Conservation (phyloP, 2,113 vertebrate species). For the Baryphthengus martii region DNA sequence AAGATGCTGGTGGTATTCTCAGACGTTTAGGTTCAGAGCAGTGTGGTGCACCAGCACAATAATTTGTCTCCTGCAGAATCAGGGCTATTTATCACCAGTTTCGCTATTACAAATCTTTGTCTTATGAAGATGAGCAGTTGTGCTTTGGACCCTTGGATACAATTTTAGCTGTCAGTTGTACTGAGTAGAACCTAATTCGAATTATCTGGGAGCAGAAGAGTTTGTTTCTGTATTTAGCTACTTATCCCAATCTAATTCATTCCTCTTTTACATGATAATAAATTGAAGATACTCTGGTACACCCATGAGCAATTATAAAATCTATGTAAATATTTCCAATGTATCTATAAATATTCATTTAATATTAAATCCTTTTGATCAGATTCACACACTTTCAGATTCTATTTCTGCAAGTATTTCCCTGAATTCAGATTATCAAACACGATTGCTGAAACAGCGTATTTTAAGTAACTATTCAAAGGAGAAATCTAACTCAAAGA, state of each 20-base stretch:
- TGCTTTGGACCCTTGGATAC: not conserved
- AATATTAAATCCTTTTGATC: not conserved
- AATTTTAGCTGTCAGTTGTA: not conserved
- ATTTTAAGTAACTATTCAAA: not conserved
- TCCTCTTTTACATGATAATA: not conserved
- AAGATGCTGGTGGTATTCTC: not conserved
- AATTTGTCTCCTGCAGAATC: not conserved
- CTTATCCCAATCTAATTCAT: not conserved
- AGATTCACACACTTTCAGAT: not conserved
- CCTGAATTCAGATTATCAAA: not conserved
- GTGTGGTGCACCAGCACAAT: fast-evolving
- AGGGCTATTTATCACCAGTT: fast-evolving
- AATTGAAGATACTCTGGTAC: not conserved
- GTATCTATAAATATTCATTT: not conserved
- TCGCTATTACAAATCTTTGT: not conserved
- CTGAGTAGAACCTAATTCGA: not conserved
- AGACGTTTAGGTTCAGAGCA: not conserved
- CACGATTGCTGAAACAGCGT: not conserved
- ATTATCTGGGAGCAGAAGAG: not conserved
- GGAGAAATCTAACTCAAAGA: not conserved
- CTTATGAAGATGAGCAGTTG: not conserved
- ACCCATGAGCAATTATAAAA: not conserved
- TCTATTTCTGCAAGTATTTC: not conserved
- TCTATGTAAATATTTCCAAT: not conserved
- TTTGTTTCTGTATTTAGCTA: not conserved